Evolutionary conservation across 2,888 invertebrate species (phyloP), one percentile per base, ranked within the genome.

Genomic region (Rotaria magnacalcarata): DNA sequence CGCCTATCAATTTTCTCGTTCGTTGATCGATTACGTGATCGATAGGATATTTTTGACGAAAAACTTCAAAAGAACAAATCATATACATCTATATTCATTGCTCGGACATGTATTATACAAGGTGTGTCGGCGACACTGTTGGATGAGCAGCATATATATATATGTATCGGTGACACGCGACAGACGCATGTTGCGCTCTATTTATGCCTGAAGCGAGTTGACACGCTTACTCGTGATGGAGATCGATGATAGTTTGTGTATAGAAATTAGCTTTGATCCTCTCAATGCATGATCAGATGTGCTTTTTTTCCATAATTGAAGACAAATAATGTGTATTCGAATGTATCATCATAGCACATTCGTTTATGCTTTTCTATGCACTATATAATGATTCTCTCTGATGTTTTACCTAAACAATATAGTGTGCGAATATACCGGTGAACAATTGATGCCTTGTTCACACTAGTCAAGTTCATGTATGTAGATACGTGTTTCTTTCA

Each of bases 1-100:
- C 67, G 67, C 67, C 67, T 67, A 67, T 67, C 67, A 67, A 67
- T 67, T 67, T 67, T 67, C 67, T 67, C 14, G 67, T 67, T 67
- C 67, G 67, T 34, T 67, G 67, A 67, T 67, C 67, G 67, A 34
- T 67, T 67, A 67, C 67, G 67, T 67, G 67, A 67, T 67, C 67
- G 67, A 67, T 67, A 67, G 67, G 6, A 34, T 67, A 27, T 19
- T 67, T 19, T 19, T 11, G 67, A 16, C 19, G 19, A 67, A 34
- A 34, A 27, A 67, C 67, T 19, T 67, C 67, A 67, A 67, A 67
- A 41, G 34, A 67, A 27, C 67, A 67, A 67, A 67, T 67, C 67
- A 67, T 67, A 19, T 67, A 67, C 67, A 67, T 67, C 41, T 6
- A 67, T 41, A 67, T 41, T 67, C 67, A 67, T 67, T 67, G 67